These are phyloP conservation scores for Phyllotreta cruciferae DNA, from an alignment of 2,888 invertebrate species.

Conservation along the genomic window DNA sequence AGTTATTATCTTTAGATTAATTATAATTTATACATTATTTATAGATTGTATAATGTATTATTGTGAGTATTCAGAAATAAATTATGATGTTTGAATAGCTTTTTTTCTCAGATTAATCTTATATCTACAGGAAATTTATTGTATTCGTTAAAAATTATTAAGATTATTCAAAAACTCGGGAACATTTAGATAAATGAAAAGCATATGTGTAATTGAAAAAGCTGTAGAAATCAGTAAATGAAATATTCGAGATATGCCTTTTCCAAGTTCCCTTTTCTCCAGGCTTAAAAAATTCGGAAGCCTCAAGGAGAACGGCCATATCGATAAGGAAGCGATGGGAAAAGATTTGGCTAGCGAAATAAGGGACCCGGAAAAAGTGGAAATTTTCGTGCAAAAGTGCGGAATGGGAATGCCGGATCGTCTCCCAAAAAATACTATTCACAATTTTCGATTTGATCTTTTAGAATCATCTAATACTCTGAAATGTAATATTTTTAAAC, in stretches of 20 bases:
- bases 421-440: slow-evolving; percentile 15
- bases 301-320: slow-evolving; percentile 18
- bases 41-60: too few species aligned
- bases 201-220: too few species aligned
- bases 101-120: too few species aligned
- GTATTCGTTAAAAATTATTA: too few species aligned
- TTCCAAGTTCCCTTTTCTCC: slow-evolving; percentile 8
- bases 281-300: slow-evolving; percentile 18
- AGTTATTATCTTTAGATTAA: too few species aligned
- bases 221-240: too few species aligned
- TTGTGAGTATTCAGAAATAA: too few species aligned
- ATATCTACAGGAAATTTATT: too few species aligned
- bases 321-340: slow-evolving; percentile 15
- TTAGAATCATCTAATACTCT: background rate
- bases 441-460: slow-evolving; percentile 17
- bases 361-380: slow-evolving; percentile 5
- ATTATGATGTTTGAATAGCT: too few species aligned
- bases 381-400: slow-evolving; percentile 13
- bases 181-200: background rate
- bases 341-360: slow-evolving; percentile 17
- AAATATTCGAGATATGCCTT: too few species aligned
- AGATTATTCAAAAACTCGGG: background rate
- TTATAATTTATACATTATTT: too few species aligned
- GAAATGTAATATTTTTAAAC: too few species aligned
- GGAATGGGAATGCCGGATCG: background rate